Conservation (phyloP, 2,113 vertebrate genomes). For the Macaca nemestrina region DNA sequence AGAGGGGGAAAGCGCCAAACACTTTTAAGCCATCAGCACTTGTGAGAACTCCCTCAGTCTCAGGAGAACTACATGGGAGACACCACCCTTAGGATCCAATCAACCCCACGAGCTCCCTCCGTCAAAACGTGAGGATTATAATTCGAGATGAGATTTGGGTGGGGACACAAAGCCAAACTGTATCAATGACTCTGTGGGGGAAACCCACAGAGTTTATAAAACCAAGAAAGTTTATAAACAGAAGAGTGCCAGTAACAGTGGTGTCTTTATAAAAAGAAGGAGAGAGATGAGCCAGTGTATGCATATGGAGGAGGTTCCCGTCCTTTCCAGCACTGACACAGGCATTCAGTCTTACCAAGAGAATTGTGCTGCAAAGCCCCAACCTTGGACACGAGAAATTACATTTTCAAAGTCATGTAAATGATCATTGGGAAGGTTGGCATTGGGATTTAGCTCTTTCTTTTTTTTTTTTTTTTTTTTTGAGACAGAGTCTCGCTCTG, state of each 20-base stretch:
- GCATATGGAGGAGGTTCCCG: fast-evolving
- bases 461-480: too few relatives aligned
- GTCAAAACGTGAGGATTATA: too few relatives aligned
- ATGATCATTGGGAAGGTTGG: fast-evolving
- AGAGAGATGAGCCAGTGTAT: fast-evolving
- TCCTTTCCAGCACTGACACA: fast-evolving
- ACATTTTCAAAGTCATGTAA: background rate
- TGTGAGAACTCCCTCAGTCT: too few relatives aligned
- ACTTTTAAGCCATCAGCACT: too few relatives aligned
- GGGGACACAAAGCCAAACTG: too few relatives aligned
- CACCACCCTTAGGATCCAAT: too few relatives aligned
- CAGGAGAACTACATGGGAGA: too few relatives aligned
- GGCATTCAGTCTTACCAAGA: fast-evolving
- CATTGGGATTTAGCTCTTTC: background rate
- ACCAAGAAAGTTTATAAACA: too few relatives aligned
- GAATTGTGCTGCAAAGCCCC: background rate
- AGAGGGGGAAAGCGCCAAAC: too few relatives aligned
- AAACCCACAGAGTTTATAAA: background rate
- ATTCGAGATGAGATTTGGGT: too few relatives aligned
- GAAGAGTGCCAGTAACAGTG: background rate
- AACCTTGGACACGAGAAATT: background rate
- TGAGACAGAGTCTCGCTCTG: too few relatives aligned
- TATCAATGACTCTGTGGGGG: background rate
- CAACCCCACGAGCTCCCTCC: too few relatives aligned
- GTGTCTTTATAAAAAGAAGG: background rate